Base-by-base conservation (phyloP, 2,113 vertebrate species). In the Psilopsiagon aymara region DNA sequence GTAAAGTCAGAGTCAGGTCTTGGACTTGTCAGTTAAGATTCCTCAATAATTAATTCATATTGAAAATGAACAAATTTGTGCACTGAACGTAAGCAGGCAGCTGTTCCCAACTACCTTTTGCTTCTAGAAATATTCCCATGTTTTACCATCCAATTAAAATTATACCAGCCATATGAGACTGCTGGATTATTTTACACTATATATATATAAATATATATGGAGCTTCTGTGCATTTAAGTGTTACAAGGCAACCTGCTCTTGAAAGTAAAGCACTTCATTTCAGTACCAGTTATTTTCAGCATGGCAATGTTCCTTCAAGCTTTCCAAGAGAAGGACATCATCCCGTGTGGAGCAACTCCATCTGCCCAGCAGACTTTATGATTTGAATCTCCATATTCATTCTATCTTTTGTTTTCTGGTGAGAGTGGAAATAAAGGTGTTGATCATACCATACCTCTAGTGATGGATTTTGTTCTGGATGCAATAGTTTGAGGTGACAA, bases 131-230 rank as follows among this genome's bases (percentile, higher is more conserved):
- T 94, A 91, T 27, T 83, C 51, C 44, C 29, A 59, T 74, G 33
- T 86, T 94, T 93, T 93, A 53, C 46, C 60, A 81, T 60, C 47
- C 73, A 93, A 95, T 94, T 94, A 95, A 95, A 96, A 80, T 93
- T 91, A 91, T 46, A 92, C 39, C 93, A 95, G 44, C 86, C 86
- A 82, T 78, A 88, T 62, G 88, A 97, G 63, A 86, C 23, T 44
- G 28, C 25, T 71, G 86, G 92, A 91, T 94, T 94, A 90, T 82
- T 87, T 93, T 79, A 44, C 43, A 49, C 37, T 16, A 76, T 37
- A 66, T 51, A 66, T 51, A 81, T 57, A 41, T 53, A 52, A 80
- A 67, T 44, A 37, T 84, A 62, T 63, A 51, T 64, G 17, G 51
- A 0, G 0, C 44, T 94, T 94, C 78, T 86, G 47, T 78, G 70